A percentile compares a stretch with the other conserved stretches of the same genome.
Evolutionary conservation across 2,797 vertebrate species (phyloP).

Genomic region (Protosalanx chinensis): DNA sequence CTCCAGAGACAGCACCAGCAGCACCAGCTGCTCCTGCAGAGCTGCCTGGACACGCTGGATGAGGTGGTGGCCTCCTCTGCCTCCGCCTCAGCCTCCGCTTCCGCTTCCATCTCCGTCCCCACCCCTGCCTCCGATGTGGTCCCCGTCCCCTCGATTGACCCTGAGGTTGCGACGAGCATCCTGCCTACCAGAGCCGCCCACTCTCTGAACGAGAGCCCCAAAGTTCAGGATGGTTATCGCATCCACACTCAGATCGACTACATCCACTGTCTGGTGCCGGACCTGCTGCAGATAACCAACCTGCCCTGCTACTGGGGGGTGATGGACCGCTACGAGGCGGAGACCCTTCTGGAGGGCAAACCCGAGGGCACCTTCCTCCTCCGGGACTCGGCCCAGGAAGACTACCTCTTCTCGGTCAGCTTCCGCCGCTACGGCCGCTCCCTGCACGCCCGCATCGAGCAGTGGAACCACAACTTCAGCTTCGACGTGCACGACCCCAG

Average conservation of each 20-base stretch:
- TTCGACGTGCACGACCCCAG: slow-evolving; percentile 84
- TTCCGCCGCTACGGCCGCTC: slow-evolving; percentile 84
- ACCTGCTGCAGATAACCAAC: slow-evolving; percentile 78
- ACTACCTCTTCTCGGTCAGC: slow-evolving; percentile 85
- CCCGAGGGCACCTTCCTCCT: slow-evolving; percentile 84
- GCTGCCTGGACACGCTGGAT: slow-evolving; percentile 77
- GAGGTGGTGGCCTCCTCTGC: slow-evolving; percentile 68
- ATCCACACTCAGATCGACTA: slow-evolving; percentile 82
- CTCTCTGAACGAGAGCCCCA: slow-evolving; percentile 45
- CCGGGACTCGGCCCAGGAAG: slow-evolving; percentile 82
- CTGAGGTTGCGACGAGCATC: slow-evolving; percentile 47
- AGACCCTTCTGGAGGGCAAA: slow-evolving; percentile 78
- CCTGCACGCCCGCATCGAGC: slow-evolving; percentile 81
- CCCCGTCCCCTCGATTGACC: slow-evolving; percentile 48
- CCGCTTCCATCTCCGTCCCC: slow-evolving; percentile 34
- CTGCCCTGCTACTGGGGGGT: slow-evolving; percentile 84
- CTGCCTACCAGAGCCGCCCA: slow-evolving; percentile 32
- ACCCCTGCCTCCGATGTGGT: slow-evolving; percentile 16
- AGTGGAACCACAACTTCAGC: slow-evolving; percentile 88
- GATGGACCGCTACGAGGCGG: slow-evolving; percentile 83
- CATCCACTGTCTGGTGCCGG: slow-evolving; percentile 82
- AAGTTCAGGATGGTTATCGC: slow-evolving; percentile 64
- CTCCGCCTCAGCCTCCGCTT: slow-evolving; percentile 39
- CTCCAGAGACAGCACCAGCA: slow-evolving; percentile 66
- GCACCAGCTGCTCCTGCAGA: slow-evolving; percentile 76